Percentiles rank a stretch among this genome's conserved stretches.
Conservation (phyloP, 92 coral and sea anemone genomes). For the Isaurus tuberculatus region DNA sequence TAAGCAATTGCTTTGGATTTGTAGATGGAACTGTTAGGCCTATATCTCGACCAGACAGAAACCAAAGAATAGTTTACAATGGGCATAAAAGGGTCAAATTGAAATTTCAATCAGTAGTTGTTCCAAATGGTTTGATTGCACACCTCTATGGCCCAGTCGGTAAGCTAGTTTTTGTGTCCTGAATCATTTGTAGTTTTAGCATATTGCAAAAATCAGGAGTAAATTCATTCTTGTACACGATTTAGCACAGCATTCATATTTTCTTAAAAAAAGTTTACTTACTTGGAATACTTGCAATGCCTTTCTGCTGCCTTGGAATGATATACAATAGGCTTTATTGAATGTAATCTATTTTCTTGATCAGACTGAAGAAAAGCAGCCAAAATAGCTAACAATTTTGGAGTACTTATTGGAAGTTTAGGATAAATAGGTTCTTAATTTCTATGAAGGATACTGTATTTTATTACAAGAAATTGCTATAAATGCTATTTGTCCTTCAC, state of each 20-base stretch:
- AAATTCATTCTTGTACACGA: slow-evolving; percentile 10
- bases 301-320: slow-evolving; percentile 22
- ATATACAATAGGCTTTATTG: neutral
- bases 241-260: slow-evolving; percentile 7
- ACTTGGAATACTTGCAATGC: slow-evolving; percentile 4
- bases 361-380: slow-evolving; percentile 20
- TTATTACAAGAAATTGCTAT: slow-evolving; percentile 26
- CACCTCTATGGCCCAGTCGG: slow-evolving; percentile 60
- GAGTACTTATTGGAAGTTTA: neutral
- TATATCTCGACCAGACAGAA: slow-evolving; percentile 50
- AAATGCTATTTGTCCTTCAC: slow-evolving; percentile 12
- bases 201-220: slow-evolving; percentile 22
- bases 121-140: slow-evolving; percentile 64
- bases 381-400: slow-evolving; percentile 14
- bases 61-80: slow-evolving; percentile 52
- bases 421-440: slow-evolving; percentile 11
- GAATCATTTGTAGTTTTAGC: slow-evolving; percentile 4
- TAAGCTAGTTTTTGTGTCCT: slow-evolving; percentile 18
- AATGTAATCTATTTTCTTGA: slow-evolving; percentile 1
- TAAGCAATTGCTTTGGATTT: slow-evolving; percentile 67
- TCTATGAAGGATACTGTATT: slow-evolving; percentile 14
- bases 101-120: slow-evolving; percentile 50
- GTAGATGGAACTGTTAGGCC: slow-evolving; percentile 57
- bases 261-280: slow-evolving; percentile 1
- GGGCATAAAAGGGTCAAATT: slow-evolving; percentile 51